These are phyloP conservation scores for Cynoglossus semilaevis DNA, from an alignment of 2,113 vertebrate species.

Conservation along the genomic window DNA sequence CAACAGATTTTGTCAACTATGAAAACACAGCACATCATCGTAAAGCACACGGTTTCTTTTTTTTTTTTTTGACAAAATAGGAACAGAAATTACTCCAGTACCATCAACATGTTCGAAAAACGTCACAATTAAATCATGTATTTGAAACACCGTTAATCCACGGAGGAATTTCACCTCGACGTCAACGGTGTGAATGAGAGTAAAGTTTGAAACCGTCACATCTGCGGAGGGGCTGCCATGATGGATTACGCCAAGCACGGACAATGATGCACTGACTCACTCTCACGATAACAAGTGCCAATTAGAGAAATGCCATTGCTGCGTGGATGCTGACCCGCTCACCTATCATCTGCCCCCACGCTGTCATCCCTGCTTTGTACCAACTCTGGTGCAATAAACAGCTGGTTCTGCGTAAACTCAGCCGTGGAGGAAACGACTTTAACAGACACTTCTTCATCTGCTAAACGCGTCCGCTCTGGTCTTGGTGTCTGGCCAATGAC, in stretches of 20 bases:
- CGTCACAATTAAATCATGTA: slow-evolving; percentile 43
- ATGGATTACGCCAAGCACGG: slow-evolving; percentile 34
- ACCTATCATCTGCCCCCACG: slow-evolving; percentile 22
- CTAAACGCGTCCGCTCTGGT: slow-evolving; percentile 39
- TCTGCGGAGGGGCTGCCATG: slow-evolving; percentile 14
- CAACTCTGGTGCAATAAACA: neutral
- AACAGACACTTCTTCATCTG: slow-evolving; percentile 53
- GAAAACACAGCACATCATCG: slow-evolving; percentile 60
- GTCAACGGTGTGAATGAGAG: slow-evolving; percentile 39
- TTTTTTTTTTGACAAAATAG: slow-evolving; percentile 2
- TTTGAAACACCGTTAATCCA: slow-evolving; percentile 25
- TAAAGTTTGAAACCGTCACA: slow-evolving; percentile 20
- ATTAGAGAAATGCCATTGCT: slow-evolving; percentile 64
- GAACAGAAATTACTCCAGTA: slow-evolving; percentile 41
- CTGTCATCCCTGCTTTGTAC: neutral
- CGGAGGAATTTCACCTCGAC: slow-evolving; percentile 27
- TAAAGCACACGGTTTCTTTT: slow-evolving; percentile 43
- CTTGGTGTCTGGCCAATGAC: slow-evolving; percentile 15
- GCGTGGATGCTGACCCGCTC: slow-evolving; percentile 34
- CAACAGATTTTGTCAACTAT: slow-evolving; percentile 57
- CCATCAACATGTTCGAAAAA: slow-evolving; percentile 48
- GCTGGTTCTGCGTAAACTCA: slow-evolving; percentile 4
- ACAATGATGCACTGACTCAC: slow-evolving; percentile 32
- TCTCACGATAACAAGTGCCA: slow-evolving; percentile 49
- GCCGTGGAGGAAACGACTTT: slow-evolving; percentile 46